Evolutionary conservation across 2,888 invertebrate species (phyloP).

Genomic region (Morpho achilles): DNA sequence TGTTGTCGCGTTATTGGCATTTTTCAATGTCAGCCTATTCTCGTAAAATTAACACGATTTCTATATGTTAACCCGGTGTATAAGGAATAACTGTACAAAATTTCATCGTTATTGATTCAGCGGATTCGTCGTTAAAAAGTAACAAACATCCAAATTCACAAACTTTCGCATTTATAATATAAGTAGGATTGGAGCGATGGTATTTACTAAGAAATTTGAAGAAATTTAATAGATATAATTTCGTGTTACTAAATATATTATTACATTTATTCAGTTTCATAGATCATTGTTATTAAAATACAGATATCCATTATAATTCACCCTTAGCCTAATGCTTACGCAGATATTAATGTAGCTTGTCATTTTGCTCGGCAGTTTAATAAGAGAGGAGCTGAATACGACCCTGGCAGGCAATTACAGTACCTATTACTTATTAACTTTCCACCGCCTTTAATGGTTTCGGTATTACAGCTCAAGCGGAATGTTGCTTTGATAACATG

Average conservation of each 20-base stretch:
- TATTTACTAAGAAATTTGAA: no score
- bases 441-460: slow-evolving; percentile 61
- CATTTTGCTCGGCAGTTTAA: slow-evolving; percentile 20
- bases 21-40: no score
- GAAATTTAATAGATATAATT: no score
- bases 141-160: no score
- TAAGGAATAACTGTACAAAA: no score
- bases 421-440: slow-evolving; percentile 61
- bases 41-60: no score
- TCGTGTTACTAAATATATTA: neutral
- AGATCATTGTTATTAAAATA: neutral
- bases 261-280: neutral
- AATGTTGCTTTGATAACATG: slow-evolving; percentile 44
- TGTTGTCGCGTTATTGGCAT: no score
- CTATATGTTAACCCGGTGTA: no score
- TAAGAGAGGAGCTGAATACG: slow-evolving; percentile 21
- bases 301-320: slow-evolving; percentile 12
- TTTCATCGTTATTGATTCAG: no score
- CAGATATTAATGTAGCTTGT: slow-evolving; percentile 23
- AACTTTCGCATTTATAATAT: no score
- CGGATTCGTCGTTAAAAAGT: no score
- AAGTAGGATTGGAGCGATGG: no score
- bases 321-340: slow-evolving; percentile 12
- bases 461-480: slow-evolving; percentile 50
- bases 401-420: slow-evolving; percentile 51